phyloP scores from a whole-genome alignment of 1,140 invertebrate species.

The Goniozus legneri region DNA sequence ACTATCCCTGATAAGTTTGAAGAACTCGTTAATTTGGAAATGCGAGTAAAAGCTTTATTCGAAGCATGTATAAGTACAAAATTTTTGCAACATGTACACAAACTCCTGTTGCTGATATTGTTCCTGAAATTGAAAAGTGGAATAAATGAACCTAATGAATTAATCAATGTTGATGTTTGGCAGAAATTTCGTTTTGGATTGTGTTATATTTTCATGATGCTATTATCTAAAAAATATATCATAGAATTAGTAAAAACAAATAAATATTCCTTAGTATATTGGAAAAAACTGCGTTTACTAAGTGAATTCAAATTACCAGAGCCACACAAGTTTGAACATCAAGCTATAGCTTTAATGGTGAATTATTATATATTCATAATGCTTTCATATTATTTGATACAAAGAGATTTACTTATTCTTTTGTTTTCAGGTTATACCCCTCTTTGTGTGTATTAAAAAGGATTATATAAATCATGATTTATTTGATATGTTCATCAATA shows the following conservation, averaged over 20 bases:
- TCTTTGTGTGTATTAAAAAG: constrained; percentile 48
- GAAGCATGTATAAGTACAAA: constrained; percentile 46
- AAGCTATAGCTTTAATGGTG: constrained; percentile 57
- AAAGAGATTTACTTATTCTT: constrained; percentile 48
- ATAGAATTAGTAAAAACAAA: constrained; percentile 38
- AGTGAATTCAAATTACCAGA: constrained; percentile 26
- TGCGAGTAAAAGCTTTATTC: constrained; percentile 41
- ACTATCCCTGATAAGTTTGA: constrained; percentile 40
- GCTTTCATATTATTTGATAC: constrained; percentile 18
- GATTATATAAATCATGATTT: constrained; percentile 48
- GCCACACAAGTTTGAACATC: constrained; percentile 49
- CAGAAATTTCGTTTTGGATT: constrained; percentile 35
- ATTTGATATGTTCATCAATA: constrained; percentile 62
- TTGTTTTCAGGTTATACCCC: constrained; percentile 61
- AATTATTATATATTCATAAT: constrained; percentile 32
- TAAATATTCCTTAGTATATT: constrained; percentile 42
- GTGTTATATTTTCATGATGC: constrained; percentile 36
- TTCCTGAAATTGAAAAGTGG: constrained; percentile 42
- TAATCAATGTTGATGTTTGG: constrained; percentile 20
- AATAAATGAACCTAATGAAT: constrained; percentile 21
- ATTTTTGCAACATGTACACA: constrained; percentile 42
- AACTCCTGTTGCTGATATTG: constrained; percentile 34
- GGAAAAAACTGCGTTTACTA: constrained; percentile 39
- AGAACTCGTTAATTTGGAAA: constrained; percentile 34
- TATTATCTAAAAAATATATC: constrained; percentile 43